These are phyloP conservation scores for Erynnis tages DNA, from an alignment of 2,888 invertebrate genomes.

Conservation along the genomic window DNA sequence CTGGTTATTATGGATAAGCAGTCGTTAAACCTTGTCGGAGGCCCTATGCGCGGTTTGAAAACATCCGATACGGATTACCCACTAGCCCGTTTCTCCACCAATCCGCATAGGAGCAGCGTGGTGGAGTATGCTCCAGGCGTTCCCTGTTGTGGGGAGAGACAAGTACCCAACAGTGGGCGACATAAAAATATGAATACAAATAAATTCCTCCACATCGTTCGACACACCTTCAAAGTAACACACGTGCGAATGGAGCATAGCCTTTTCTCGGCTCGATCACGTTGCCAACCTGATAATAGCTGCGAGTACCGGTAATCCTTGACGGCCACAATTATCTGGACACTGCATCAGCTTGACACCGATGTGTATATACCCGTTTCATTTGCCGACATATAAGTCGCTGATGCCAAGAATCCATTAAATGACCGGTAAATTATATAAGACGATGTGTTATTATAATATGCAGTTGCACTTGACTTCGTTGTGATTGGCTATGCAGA, in stretches of 20 bases:
- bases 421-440: slow-evolving; percentile 63
- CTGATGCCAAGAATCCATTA: slow-evolving; percentile 54
- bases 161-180: too few relatives aligned
- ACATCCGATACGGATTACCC: too few relatives aligned
- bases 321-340: slow-evolving; percentile 75
- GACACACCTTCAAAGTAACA: not conserved
- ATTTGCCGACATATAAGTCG: slow-evolving; percentile 39
- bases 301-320: slow-evolving; percentile 72
- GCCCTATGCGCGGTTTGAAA: too few relatives aligned
- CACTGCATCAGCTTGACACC: slow-evolving; percentile 68
- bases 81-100: too few relatives aligned
- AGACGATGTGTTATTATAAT: slow-evolving; percentile 58
- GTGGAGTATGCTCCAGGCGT: too few relatives aligned
- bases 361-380: slow-evolving; percentile 49
- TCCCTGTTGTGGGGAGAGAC: too few relatives aligned
- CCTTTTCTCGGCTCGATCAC: too few relatives aligned
- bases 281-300: slow-evolving; percentile 46
- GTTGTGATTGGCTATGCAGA: slow-evolving; percentile 36
- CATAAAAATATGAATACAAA: too few relatives aligned
- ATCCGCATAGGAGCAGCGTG: too few relatives aligned
- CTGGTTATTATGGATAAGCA: too few relatives aligned
- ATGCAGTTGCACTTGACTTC: slow-evolving; percentile 66
- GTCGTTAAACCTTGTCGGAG: too few relatives aligned
- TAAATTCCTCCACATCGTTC: too few relatives aligned
- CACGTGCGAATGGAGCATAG: slow-evolving; percentile 12